phyloP scores from a whole-genome alignment of 2,888 invertebrate genomes.

The Syritta pipiens region DNA sequence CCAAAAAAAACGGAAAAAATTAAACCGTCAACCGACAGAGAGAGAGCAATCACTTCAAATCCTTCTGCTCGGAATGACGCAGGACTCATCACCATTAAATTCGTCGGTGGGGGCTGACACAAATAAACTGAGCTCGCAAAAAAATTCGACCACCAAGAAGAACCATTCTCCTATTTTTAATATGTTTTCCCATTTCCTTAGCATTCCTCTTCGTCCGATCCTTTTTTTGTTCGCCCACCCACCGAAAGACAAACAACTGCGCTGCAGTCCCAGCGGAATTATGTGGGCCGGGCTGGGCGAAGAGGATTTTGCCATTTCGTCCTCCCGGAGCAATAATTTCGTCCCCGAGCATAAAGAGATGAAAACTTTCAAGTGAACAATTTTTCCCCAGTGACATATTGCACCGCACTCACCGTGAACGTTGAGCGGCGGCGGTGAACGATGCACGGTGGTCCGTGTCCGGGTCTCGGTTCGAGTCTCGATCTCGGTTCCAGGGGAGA shows the following conservation, averaged over 20 bases:
- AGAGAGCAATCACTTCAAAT: constrained; percentile 40
- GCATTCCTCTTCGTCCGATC: background rate
- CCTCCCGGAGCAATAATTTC: constrained; percentile 64
- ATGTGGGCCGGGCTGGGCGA: constrained; percentile 26
- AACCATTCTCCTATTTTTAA: constrained; percentile 51
- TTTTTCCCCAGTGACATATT: constrained; percentile 69
- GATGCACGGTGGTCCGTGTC: no score
- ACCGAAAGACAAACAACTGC: constrained; percentile 54
- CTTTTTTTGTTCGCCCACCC: constrained; percentile 3
- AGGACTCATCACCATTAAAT: constrained; percentile 68
- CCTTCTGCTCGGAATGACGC: constrained; percentile 60
- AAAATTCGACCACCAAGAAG: constrained; percentile 5
- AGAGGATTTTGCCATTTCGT: constrained; percentile 34
- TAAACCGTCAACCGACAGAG: constrained; percentile 12
- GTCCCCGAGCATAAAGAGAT: constrained; percentile 61
- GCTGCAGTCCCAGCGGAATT: constrained; percentile 50
- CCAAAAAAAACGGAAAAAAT: constrained; percentile 13
- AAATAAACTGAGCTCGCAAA: background rate
- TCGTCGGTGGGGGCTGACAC: constrained; percentile 24
- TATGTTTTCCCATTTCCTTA: constrained; percentile 37
- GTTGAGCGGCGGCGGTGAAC: background rate
- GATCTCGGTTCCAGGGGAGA: constrained; percentile 55
- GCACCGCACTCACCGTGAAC: constrained; percentile 36
- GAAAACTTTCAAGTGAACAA: constrained; percentile 69
- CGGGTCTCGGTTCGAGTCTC: background rate